Conservation (phyloP, 1,140 invertebrate genomes). For the Euura lappo region DNA sequence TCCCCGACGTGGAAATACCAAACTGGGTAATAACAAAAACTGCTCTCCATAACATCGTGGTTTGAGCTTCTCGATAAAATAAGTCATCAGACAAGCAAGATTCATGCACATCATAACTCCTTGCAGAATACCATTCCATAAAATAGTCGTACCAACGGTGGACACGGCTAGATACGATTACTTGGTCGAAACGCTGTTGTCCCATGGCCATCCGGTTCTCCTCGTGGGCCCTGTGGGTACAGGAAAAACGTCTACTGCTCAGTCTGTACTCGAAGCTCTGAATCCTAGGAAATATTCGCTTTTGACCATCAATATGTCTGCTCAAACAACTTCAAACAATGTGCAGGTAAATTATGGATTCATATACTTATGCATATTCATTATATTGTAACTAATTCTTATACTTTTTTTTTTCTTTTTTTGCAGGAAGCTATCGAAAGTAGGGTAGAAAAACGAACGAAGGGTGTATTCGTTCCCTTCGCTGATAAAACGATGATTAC, state of each 20-base stretch:
- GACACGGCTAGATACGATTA: constrained; percentile 83
- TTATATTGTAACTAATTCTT: not conserved
- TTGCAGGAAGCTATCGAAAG: constrained; percentile 75
- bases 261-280: constrained; percentile 69
- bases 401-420: constrained; percentile 19
- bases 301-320: constrained; percentile 84
- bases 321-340: constrained; percentile 80
- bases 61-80: not conserved
- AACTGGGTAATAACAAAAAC: constrained; percentile 58
- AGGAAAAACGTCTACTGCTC: constrained; percentile 80
- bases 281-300: constrained; percentile 69
- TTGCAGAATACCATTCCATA: constrained; percentile 76
- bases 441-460: constrained; percentile 81
- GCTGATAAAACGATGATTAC: constrained; percentile 80
- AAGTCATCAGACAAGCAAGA: not conserved
- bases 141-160: constrained; percentile 82
- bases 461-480: constrained; percentile 77
- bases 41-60: not conserved
- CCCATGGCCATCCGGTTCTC: constrained; percentile 70
- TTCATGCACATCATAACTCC: constrained; percentile 9
- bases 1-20: constrained; percentile 74
- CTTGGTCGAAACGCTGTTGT: constrained; percentile 69
- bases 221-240: constrained; percentile 82
- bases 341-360: constrained; percentile 58
- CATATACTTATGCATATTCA: no score